Base-by-base conservation (phyloP, 2,113 vertebrate genomes). In the Psittacula cyanocephala region DNA sequence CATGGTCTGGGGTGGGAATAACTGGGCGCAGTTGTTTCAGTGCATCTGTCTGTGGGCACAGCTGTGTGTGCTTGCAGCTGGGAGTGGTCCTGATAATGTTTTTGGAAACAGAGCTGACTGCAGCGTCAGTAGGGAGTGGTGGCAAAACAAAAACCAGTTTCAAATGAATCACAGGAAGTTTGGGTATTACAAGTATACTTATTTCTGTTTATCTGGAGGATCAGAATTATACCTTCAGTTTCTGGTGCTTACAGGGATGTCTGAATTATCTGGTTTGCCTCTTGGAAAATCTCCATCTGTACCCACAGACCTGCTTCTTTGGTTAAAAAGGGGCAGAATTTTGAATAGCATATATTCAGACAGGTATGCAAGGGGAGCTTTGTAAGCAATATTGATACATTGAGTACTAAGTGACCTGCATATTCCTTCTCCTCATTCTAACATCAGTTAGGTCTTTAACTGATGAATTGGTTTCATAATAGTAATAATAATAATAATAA, bases 141-240 rank as follows among this genome's bases (percentile, higher is more conserved):
- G n/a, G 43, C 89, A 90, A 89, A 96, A 85, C 70, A 82, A 64
- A 81, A 89, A 35, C 23, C 39, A 62, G 55, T 94, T 93, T 69
- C 13, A 74, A 82, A 82, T 86, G 25, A 82, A 80, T 91, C 93
- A 82, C 63, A 83, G 91, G 79, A 95, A 74, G 59, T 62, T 80
- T 77, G 71, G 39, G 0, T 55, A 41, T 74, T 63, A 44, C 46
- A 67, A 74, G 22, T 22, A 6, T 49, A 20, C 22, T 47, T 63
- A 29, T 59, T 88, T 94, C 11, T 74, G 24, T 91, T 91, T 75
- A 55, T 50, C 33, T 46, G 24, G 28, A 59, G 41, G 27, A 68
- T 74, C 17, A 80, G 69, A 65, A 92, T 83, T 63, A 39, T 8
- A 69, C 11, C 3, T 57, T 74, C 62, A n/a, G 20, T 25, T 86